A percentile compares a stretch with the other conserved stretches of the same genome.
Evolutionary conservation across 2,797 vertebrate genomes (phyloP).

Genomic region (Babyrousa celebensis): DNA sequence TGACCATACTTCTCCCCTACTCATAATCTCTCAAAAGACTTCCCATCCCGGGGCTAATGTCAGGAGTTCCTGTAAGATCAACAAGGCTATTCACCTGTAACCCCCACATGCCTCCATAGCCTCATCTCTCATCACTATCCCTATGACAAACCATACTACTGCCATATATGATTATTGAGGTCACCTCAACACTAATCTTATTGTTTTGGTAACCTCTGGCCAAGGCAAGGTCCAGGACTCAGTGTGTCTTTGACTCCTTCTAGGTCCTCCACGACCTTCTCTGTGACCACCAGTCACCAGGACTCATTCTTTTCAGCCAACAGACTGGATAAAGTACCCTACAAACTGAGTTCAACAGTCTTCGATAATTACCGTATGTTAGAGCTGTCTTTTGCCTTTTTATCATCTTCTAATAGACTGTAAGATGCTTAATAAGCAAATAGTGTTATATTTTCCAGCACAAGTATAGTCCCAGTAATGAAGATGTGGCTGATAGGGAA

Average conservation of each 20-base stretch:
- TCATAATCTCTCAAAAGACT: not conserved
- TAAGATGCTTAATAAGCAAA: slow-evolving; percentile 27
- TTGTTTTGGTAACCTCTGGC: not conserved
- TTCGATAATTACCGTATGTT: not conserved
- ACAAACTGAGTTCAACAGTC: rapidly evolving
- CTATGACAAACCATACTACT: not conserved
- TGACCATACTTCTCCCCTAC: not conserved
- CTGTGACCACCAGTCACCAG: not conserved
- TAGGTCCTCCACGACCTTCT: not conserved
- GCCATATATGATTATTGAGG: not conserved
- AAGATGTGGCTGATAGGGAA: not conserved
- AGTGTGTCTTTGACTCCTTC: not conserved
- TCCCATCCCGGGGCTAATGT: not conserved
- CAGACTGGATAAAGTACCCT: rapidly evolving
- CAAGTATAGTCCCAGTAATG: not conserved
- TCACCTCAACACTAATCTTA: not conserved
- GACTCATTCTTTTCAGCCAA: not conserved
- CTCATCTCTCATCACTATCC: no score
- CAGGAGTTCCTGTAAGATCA: not conserved
- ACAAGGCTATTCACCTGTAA: not conserved
- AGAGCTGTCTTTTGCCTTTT: not conserved
- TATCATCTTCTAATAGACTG: not conserved
- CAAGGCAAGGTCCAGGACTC: not conserved
- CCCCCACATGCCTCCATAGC: rapidly evolving
- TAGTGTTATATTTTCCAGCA: not conserved